Evolutionary conservation across 2,888 invertebrate species (phyloP).

Genomic region (Drosophila colorata): DNA sequence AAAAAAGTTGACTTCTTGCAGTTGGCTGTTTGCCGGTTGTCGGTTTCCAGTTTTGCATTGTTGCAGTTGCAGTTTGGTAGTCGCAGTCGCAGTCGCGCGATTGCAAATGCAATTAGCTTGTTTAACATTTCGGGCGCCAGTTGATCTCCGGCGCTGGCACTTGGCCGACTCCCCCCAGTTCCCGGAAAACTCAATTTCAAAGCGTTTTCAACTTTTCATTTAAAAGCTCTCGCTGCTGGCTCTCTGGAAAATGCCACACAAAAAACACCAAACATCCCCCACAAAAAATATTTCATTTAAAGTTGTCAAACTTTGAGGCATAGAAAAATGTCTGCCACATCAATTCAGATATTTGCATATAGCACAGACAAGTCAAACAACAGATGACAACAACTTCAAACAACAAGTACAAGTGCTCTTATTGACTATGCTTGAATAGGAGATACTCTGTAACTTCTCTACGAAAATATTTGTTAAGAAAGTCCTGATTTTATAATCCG

Average conservation of each 20-base stretch:
- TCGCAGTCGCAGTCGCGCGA: slow-evolving; percentile 32
- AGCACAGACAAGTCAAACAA: slow-evolving; percentile 35
- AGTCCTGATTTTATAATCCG: no score
- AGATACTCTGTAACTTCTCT: slow-evolving; percentile 5
- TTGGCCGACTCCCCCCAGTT: slow-evolving; percentile 21
- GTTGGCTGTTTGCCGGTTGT: slow-evolving; percentile 44
- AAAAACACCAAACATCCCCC: background rate
- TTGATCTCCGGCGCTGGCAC: slow-evolving; percentile 44
- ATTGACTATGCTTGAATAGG: background rate
- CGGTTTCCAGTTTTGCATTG: slow-evolving; percentile 49
- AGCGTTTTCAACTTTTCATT: slow-evolving; percentile 35
- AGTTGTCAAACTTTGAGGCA: slow-evolving; percentile 48
- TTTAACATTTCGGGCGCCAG: slow-evolving; percentile 66
- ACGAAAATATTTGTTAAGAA: background rate
- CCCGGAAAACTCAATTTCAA: slow-evolving; percentile 17
- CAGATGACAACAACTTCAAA: slow-evolving; percentile 15
- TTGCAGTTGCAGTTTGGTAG: slow-evolving; percentile 32
- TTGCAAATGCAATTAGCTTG: slow-evolving; percentile 78
- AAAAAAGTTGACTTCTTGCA: slow-evolving; percentile 40
- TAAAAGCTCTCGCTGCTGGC: slow-evolving; percentile 7
- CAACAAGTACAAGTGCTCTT: background rate
- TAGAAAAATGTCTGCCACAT: slow-evolving; percentile 60
- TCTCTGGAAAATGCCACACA: background rate
- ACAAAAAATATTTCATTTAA: slow-evolving; percentile 30
- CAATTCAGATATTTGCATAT: slow-evolving; percentile 65